phyloP scores from a whole-genome alignment of 2,888 invertebrate species.

The Polydesmus complanatus region DNA sequence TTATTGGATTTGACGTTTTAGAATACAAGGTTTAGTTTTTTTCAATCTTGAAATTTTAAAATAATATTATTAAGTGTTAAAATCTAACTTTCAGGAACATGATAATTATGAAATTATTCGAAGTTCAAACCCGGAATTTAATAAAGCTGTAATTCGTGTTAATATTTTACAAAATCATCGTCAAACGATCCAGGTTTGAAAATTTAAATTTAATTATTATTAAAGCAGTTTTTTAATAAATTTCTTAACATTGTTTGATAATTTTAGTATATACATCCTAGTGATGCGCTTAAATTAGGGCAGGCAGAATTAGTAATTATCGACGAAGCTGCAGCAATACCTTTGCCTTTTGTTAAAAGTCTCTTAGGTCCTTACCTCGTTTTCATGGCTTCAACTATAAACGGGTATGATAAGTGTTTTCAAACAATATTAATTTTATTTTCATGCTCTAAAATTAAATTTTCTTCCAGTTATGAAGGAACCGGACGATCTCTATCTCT shows the following conservation, averaged over 20 bases:
- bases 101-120: conserved; percentile 86
- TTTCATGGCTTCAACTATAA: conserved; percentile 90
- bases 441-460: conserved; percentile 1
- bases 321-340: conserved; percentile 98
- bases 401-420: conserved; percentile 45
- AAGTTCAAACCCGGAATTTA: conserved; percentile 89
- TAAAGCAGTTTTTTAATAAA: too few species aligned
- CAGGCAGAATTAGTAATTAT: conserved; percentile 92
- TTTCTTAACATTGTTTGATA: too few species aligned
- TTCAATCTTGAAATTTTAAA: conserved; percentile 1
- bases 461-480: conserved; percentile 62
- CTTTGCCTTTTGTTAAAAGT: conserved; percentile 75
- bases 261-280: conserved; percentile 89
- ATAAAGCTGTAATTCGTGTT: conserved; percentile 86
- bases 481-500: conserved; percentile 90
- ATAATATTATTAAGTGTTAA: conserved; percentile 12
- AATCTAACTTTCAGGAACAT: conserved; percentile 55
- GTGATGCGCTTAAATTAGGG: conserved; percentile 70
- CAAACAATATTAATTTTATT: background rate
- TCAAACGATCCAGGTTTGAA: conserved; percentile 78
- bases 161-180: conserved; percentile 71
- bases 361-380: conserved; percentile 83
- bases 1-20: conserved; percentile 87
- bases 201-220: too few species aligned
- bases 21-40: conserved; percentile 47